Percentiles rank a stretch among this genome's conserved stretches.
phyloP scores from a whole-genome alignment of 2,888 invertebrate genomes.

The Heliconius erato region DNA sequence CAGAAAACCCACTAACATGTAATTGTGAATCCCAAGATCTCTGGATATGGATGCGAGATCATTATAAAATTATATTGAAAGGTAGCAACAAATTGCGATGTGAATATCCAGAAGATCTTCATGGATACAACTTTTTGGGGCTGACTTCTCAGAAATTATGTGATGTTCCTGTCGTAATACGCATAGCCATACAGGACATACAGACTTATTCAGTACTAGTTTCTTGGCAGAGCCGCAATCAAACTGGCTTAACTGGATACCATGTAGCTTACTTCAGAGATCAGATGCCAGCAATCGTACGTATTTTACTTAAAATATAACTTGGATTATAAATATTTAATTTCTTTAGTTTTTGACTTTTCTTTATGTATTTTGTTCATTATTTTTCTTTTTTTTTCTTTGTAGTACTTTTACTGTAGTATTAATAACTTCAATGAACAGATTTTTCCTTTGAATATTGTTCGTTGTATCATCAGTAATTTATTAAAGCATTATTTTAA shows the following conservation, averaged over 20 bases:
- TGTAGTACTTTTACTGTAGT: not conserved
- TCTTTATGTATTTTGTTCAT: not conserved
- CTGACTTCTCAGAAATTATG: conserved; percentile 93
- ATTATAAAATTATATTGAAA: conserved; percentile 90
- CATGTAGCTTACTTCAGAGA: conserved; percentile 93
- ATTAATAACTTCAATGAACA: not conserved
- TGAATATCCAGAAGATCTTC: conserved; percentile 93
- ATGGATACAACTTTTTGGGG: conserved; percentile 91
- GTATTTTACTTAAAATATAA: conserved; percentile 52
- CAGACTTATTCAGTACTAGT: conserved; percentile 94
- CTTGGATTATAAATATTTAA: not conserved
- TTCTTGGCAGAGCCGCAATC: conserved; percentile 95
- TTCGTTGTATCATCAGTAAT: not conserved
- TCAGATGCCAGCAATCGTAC: conserved; percentile 84
- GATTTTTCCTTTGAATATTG: not conserved
- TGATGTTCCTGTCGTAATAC: conserved; percentile 92
- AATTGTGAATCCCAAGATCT: conserved; percentile 95
- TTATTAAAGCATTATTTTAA: too few species aligned
- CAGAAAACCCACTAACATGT: conserved; percentile 96
- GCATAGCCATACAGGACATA: conserved; percentile 94
- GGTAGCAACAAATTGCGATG: conserved; percentile 89
- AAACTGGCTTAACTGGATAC: conserved; percentile 93
- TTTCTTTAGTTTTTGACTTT: not conserved
- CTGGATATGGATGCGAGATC: conserved; percentile 96
- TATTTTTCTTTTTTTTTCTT: not conserved